Evolutionary conservation across 2,797 vertebrate species (phyloP).

Genomic region (Peromyscus melanophrys): DNA sequence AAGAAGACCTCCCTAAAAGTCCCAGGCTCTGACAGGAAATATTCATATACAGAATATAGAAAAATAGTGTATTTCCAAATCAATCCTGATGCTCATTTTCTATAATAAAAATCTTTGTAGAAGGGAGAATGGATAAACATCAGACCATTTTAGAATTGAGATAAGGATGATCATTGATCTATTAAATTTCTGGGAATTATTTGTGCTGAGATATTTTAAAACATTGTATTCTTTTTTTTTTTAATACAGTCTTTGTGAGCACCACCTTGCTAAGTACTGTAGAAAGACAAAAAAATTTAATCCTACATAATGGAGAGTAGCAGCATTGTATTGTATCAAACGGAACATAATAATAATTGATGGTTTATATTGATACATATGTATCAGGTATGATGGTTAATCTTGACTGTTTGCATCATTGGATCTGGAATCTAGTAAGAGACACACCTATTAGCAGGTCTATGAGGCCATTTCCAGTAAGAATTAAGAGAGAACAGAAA

Average conservation of each 20-base stretch:
- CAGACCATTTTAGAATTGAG: conserved; percentile 23
- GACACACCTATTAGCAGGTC: not conserved
- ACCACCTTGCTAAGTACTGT: not conserved
- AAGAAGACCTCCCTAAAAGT: not conserved
- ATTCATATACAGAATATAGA: not conserved
- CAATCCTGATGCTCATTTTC: not conserved
- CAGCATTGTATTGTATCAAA: not conserved
- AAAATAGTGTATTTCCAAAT: conserved; percentile 24
- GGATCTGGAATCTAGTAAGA: not conserved
- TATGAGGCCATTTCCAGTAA: not conserved
- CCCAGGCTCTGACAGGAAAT: not conserved
- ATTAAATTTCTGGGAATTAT: conserved; percentile 16
- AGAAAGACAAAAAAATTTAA: not conserved
- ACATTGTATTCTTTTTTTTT: not conserved
- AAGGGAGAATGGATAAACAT: not conserved
- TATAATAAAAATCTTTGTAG: conserved; percentile 18
- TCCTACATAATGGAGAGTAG: not conserved
- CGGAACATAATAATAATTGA: not conserved
- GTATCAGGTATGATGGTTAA: not conserved
- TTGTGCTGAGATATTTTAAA: conserved; percentile 32
- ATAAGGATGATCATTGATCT: not conserved
- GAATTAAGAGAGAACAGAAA: not conserved
- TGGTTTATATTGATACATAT: not conserved
- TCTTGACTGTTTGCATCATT: not conserved
- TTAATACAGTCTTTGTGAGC: not conserved